Evolutionary conservation across 2,888 invertebrate species (phyloP), one percentile per base, ranked within the genome.

Genomic region (Megalurothrips usitatus): DNA sequence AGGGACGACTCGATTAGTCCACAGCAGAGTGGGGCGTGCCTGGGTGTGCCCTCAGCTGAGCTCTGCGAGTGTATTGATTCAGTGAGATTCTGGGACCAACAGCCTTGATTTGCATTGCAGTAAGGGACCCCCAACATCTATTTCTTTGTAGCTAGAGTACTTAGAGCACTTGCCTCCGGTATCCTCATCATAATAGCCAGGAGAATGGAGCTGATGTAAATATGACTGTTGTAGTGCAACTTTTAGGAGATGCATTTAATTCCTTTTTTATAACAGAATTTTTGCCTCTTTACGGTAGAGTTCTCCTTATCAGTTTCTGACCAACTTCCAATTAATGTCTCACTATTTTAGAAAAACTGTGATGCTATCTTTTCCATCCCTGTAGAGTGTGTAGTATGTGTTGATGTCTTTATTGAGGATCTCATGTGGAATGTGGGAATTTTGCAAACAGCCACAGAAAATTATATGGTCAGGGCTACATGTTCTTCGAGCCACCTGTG

Each of bases 81-180:
- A 26, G 68, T 26, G 68, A 26, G 68, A 75, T 26, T 68, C 68
- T 26, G 68, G 68, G 68, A 75, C 68, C 68, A 75, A 75, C 68
- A 75, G 26, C 68, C 12, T 23, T 26, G 23, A 26, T 75, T 26
- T 23, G 23, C 11, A 23, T 23, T 23, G 23, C 23, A 26, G 11
- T 26, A 26, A 75, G 26, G 68, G 23, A 75, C 68, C 26, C 68
- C 68, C n/a, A 10, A 26, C 17, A 75, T 3, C 68, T 75, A 75
- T 12, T 75, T 26, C 26, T 75, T 12, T 75, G 68, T 75, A 23
- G 26, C 9, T 75, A 75, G 23, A 26, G 12, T 75, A 23, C 23
- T 26, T 11, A 75, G 26, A 23, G 23, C 23, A 10, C 4, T 10
- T 4, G 23, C 9, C 26, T 75, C 12, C 23, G 1, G 6, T 26